These are phyloP conservation scores for Rissa tridactyla DNA, from an alignment of 2,113 vertebrate species.

Conservation along the genomic window DNA sequence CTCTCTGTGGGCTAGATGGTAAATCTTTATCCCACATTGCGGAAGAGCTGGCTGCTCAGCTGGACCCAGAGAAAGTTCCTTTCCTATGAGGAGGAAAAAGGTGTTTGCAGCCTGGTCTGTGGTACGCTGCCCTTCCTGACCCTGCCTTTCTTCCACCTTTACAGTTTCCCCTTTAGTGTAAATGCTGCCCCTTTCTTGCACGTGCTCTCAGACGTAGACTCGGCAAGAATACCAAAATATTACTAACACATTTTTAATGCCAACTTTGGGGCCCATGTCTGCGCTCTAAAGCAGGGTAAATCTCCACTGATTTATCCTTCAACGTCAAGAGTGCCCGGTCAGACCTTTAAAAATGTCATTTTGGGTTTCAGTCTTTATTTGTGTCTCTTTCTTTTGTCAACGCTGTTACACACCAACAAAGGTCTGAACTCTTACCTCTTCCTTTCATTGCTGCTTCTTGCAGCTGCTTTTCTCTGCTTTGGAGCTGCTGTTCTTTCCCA, in stretches of 20 bases:
- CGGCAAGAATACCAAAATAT: neutral
- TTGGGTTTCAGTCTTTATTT: neutral
- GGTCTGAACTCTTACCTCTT: neutral
- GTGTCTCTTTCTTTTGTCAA: neutral
- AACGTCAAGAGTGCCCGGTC: neutral
- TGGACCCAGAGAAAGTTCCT: neutral
- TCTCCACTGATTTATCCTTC: neutral
- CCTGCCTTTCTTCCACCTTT: neutral
- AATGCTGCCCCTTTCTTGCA: neutral
- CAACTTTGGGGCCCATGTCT: fast-evolving
- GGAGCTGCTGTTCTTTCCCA: neutral
- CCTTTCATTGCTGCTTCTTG: neutral
- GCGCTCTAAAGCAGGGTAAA: neutral
- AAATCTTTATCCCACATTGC: neutral
- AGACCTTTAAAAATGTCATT: neutral
- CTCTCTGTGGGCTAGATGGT: neutral
- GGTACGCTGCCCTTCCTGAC: neutral
- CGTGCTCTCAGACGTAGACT: neutral
- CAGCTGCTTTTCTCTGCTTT: neutral
- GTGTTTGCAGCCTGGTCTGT: neutral
- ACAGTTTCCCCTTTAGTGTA: neutral
- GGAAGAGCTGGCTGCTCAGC: neutral
- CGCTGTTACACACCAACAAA: neutral
- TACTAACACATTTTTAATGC: neutral
- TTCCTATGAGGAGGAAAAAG: neutral